Percentiles rank a stretch among this genome's conserved stretches.
Evolutionary conservation across 2,113 vertebrate genomes (phyloP).

Genomic region (Zosterops japonicus): DNA sequence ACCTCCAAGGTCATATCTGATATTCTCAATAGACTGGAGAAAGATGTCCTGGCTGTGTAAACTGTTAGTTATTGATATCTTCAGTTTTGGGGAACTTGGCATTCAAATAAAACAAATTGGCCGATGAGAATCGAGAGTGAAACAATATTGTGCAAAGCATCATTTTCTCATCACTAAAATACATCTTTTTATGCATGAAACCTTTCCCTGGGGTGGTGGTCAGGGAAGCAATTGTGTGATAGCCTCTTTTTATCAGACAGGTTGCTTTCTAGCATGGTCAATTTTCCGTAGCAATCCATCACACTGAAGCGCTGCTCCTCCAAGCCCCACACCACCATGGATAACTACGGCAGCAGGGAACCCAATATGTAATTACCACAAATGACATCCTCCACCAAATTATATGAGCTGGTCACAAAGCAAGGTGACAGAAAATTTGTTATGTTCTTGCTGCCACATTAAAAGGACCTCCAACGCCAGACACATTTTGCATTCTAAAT

Average conservation of each 20-base stretch:
- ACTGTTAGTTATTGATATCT: background rate
- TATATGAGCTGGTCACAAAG: background rate
- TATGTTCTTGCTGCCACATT: background rate
- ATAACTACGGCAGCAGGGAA: slow-evolving; percentile 31
- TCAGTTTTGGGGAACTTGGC: background rate
- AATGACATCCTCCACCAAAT: slow-evolving; percentile 16
- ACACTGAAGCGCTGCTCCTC: background rate
- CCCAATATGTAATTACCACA: slow-evolving; percentile 23
- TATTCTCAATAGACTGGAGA: background rate
- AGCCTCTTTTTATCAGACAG: background rate
- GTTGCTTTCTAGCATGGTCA: background rate
- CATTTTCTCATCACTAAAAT: background rate
- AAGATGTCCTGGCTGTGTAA: background rate
- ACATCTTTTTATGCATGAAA: background rate
- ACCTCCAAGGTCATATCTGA: background rate
- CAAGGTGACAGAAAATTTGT: slow-evolving; percentile 13
- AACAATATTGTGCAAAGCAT: background rate
- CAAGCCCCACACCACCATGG: background rate
- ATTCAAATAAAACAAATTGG: background rate
- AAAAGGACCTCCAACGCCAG: background rate
- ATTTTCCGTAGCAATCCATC: slow-evolving; percentile 36
- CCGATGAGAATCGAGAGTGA: background rate
- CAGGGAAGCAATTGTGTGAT: background rate
- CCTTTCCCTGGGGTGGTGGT: background rate
- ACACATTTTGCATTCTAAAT: background rate